Conservation (phyloP, 2,797 vertebrate species). For the Gobio occitaniae region DNA sequence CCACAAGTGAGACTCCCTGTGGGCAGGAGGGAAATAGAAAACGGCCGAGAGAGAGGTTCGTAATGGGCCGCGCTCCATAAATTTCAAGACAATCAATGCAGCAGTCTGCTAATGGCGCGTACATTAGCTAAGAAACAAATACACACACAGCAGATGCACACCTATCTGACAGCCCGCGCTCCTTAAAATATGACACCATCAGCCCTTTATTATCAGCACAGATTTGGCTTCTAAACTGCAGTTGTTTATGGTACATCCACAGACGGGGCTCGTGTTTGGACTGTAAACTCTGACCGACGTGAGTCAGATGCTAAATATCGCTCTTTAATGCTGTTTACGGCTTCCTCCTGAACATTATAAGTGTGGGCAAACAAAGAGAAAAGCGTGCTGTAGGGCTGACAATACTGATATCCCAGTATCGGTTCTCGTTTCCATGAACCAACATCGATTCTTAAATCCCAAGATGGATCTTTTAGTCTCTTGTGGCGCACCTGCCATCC, state of each 20-base stretch:
- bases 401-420: neutral
- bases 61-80: conserved; percentile 57
- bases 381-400: neutral
- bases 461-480: neutral
- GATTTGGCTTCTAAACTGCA: neutral
- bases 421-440: neutral
- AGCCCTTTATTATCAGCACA: conserved; percentile 1
- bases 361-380: neutral
- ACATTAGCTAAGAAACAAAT: conserved; percentile 52
- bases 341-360: too few species aligned
- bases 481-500: too few species aligned
- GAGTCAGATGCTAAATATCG: neutral
- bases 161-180: neutral
- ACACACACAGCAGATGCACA: neutral
- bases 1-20: conserved; percentile 47
- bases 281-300: conserved; percentile 11
- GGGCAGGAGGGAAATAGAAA: conserved; percentile 35
- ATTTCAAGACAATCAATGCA: conserved; percentile 50
- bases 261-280: neutral
- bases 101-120: conserved; percentile 52
- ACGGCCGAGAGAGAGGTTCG: conserved; percentile 17
- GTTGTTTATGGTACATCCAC: neutral
- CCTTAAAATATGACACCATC: conserved; percentile 12
- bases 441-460: neutral
- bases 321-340: neutral